phyloP scores from a whole-genome alignment of 2,113 vertebrate species.

The Labeo catla region DNA sequence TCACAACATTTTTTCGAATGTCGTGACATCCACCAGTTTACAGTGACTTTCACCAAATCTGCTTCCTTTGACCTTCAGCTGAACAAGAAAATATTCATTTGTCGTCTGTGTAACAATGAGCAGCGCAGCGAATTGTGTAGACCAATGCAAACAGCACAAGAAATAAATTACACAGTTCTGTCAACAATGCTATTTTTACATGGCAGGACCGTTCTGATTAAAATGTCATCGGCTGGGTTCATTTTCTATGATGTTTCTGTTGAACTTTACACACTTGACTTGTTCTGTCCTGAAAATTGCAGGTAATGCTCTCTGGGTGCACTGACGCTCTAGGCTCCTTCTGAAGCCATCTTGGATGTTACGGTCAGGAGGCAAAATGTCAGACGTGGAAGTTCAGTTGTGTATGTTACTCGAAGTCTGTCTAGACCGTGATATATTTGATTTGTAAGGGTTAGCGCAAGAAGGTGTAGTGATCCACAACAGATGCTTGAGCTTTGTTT shows the following conservation, averaged over 20 bases:
- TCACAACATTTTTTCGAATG: background rate
- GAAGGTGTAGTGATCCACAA: conserved; percentile 6
- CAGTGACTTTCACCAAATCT: conserved; percentile 12
- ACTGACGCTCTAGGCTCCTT: conserved; percentile 46
- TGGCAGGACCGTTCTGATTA: conserved; percentile 69
- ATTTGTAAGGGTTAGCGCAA: background rate
- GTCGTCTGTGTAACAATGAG: conserved; percentile 61
- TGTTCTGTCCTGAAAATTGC: conserved; percentile 72
- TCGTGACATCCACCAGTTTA: background rate
- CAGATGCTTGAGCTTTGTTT: conserved; percentile 9
- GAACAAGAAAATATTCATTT: conserved; percentile 60
- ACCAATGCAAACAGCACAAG: conserved; percentile 48
- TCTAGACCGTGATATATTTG: background rate
- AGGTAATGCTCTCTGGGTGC: conserved; percentile 54
- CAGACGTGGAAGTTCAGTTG: conserved; percentile 11
- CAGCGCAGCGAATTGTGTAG: conserved; percentile 26
- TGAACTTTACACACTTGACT: conserved; percentile 82
- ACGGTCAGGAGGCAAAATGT: conserved; percentile 36
- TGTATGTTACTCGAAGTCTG: conserved; percentile 6
- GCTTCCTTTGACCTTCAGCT: conserved; percentile 64
- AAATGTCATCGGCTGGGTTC: conserved; percentile 77
- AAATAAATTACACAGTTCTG: conserved; percentile 68
- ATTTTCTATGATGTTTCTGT: conserved; percentile 78
- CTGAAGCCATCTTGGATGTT: conserved; percentile 21
- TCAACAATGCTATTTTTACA: conserved; percentile 73